Evolutionary conservation across 2,113 vertebrate genomes (phyloP), one percentile per base, ranked within the genome.

Genomic region (Chinchilla lanigera): DNA sequence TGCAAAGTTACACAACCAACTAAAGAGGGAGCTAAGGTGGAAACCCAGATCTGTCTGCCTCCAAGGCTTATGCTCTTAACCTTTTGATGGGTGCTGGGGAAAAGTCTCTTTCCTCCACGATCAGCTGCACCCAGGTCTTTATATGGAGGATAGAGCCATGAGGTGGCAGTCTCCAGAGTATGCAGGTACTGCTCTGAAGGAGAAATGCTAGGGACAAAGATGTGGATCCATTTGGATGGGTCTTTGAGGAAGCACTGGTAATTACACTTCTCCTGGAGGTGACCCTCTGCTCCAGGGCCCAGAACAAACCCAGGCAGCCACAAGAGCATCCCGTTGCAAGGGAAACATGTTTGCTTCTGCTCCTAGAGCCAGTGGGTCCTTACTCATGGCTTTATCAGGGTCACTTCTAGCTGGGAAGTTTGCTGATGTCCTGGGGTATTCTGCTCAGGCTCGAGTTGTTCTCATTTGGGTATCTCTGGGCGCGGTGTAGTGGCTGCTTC

Each of bases 61-160:
- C 33, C 47, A 47, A 5, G 11, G 28, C 12, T 38, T 38, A 12
- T 19, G 20, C 44, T 89, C 90, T 50, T 41, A 84, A 69, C 9
- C 7, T 38, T 0, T 0, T 38, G 50, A 41, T 63, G 12, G 82
- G 44, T 20, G 0, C 20, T 20, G 6, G 26, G 13, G 41, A 7
- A 7, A 5, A 10, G 10, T 80, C 11, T 7, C 47, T 54, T 35
- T 3, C 7, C 3, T 7, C 2, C 84, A 65, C 24, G 75, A 61
- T 50, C 69, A 50, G 26, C 26, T 80, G 33, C 28, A 5, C 11
- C 22, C 87, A 84, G 28, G 26, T 89, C 61, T 82, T 84, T n/a
- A n/a, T 56, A 3, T 33, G 30, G 78, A 92, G 33, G 22, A 75
- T 60, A 65, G 50, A 80, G 33, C 58, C 60, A 14, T 22, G 52